phyloP scores from a whole-genome alignment of 35 echinoderm and acorn worm genomes.

The Amphiura filiformis region DNA sequence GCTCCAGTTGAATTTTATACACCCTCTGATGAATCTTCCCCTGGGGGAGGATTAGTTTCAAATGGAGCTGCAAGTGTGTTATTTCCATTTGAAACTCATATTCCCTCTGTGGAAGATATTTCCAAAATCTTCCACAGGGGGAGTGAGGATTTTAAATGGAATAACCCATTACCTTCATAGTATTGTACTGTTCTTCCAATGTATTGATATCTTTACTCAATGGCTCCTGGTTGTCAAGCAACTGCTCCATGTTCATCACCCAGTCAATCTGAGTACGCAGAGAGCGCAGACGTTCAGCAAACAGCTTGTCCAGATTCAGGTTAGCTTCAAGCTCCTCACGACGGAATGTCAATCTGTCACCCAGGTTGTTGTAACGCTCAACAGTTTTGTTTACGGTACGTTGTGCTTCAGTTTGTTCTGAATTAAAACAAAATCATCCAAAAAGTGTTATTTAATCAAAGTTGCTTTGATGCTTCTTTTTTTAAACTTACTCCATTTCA shows the following conservation, averaged over 20 bases:
- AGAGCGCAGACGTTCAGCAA: constrained; percentile 61
- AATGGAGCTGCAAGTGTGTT: too few relatives aligned
- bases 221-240: constrained; percentile 74
- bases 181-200: constrained; percentile 71
- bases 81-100: too few relatives aligned
- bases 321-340: constrained; percentile 83
- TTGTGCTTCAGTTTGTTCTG: constrained; percentile 71
- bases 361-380: constrained; percentile 77
- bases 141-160: too few relatives aligned
- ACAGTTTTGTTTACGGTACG: constrained; percentile 52
- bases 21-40: too few relatives aligned
- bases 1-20: too few relatives aligned
- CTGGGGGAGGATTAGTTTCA: too few relatives aligned
- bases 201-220: constrained; percentile 78
- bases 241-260: constrained; percentile 51
- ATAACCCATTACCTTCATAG: constrained; percentile 67
- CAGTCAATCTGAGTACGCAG: constrained; percentile 71
- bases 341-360: constrained; percentile 72
- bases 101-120: too few relatives aligned
- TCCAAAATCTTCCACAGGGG: too few relatives aligned
- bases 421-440: too few relatives aligned
- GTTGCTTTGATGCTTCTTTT: too few relatives aligned
- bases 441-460: too few relatives aligned
- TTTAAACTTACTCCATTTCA: too few relatives aligned
- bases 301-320: constrained; percentile 87